Conservation (phyloP, 2,797 vertebrate genomes). For the Microchirus variegatus region DNA sequence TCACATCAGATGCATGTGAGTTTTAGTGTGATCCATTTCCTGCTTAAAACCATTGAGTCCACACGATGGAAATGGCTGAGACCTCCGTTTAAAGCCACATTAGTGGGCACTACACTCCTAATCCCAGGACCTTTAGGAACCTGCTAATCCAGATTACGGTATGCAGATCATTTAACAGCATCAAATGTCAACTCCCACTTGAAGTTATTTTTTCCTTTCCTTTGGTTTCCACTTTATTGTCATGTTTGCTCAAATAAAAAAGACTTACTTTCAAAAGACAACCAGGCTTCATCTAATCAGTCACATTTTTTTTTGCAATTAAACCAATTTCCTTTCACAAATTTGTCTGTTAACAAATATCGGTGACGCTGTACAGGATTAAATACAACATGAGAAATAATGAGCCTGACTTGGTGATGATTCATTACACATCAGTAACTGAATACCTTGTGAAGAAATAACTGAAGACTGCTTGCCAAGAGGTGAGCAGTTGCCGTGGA, state of each 20-base stretch:
- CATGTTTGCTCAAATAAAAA: background rate
- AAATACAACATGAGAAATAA: background rate
- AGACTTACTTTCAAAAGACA: no score
- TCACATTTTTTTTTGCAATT: no score
- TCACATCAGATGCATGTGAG: constrained; percentile 12
- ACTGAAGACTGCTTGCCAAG: constrained; percentile 35
- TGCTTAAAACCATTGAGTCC: constrained; percentile 48
- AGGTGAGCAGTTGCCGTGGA: constrained; percentile 67
- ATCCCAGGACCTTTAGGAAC: constrained; percentile 66
- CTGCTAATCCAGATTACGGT: constrained; percentile 77
- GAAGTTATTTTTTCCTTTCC: constrained; percentile 26
- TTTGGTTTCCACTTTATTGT: constrained; percentile 17
- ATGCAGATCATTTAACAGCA: constrained; percentile 59
- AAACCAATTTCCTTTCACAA: no score
- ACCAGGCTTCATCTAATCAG: no score
- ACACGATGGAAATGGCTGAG: constrained; percentile 43
- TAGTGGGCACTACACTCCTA: constrained; percentile 75
- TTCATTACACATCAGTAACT: constrained; percentile 13
- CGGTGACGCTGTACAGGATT: no score
- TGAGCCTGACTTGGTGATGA: constrained; percentile 2
- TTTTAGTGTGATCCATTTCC: constrained; percentile 22
- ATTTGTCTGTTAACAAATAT: no score
- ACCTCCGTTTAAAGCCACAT: constrained; percentile 75
- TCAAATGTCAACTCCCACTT: constrained; percentile 21
- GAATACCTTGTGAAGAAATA: constrained; percentile 38